Base-by-base conservation (phyloP, 2,888 invertebrate species). In the Dusona sp. region DNA sequence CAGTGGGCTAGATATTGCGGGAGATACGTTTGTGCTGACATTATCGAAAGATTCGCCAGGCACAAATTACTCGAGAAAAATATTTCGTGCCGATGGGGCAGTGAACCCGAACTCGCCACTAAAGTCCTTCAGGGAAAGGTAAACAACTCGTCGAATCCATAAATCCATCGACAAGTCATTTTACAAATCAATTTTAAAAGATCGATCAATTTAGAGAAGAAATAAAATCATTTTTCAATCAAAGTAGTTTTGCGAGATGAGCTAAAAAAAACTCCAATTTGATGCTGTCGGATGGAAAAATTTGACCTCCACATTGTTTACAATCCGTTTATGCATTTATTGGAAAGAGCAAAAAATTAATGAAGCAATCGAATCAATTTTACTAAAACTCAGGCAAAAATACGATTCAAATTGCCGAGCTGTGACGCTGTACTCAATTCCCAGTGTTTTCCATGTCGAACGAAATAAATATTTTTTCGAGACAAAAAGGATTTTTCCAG, bases 1-100 rank as follows among this genome's bases (percentile, higher is more conserved):
- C 97, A 97, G 93, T 97, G 97, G 97, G 97, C 97, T 1, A 94
- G 96, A 88, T 97, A 96, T 92, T 97, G 97, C 91, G 97, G 97
- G 16, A 95, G 97, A 67, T 95, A 96, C 91, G 95, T 96, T 36
- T 96, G 96, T 91, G 96, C 97, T 3, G 97, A 97, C 91, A 96
- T 96, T 88, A 97, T 97, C 88, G 96, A 96, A 89, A 96, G 96
- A 91, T 96, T 96, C 91, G 95, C 96, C 7, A 94, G 96, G 83
- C 95, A 95, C 89, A 94, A 95, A 80, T 94, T 96, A 2, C 92
- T 96, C 81, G 96, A 96, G 87, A 94, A 95, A 84, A 95, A 95
- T 67, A 95, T 95, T 70, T 95, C 95, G 38, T 95, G 95, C 33
- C 92, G 94, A 45, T 96, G 96, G 95, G 96, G 96, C 88, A 95